Evolutionary conservation across 2,888 invertebrate species (phyloP).

Genomic region (Calameuta idolon): DNA sequence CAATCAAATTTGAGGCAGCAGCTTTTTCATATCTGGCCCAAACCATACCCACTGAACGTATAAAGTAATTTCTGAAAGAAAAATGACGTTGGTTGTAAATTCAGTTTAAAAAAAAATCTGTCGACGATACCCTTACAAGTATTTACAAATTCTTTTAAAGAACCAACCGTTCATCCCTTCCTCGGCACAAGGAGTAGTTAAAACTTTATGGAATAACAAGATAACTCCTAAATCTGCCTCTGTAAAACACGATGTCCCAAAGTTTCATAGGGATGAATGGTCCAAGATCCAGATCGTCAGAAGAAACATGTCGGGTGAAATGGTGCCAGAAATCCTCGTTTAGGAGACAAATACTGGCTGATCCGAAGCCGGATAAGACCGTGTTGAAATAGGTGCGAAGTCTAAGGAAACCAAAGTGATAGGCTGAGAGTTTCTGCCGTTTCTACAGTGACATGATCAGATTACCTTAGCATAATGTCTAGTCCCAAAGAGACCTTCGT

Average conservation of each 20-base stretch:
- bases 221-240: constrained; percentile 14
- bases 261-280: constrained; percentile 32
- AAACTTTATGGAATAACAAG: constrained; percentile 6
- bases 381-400: constrained; percentile 54
- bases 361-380: constrained; percentile 41
- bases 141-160: not conserved
- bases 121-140: not conserved
- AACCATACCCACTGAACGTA: not conserved
- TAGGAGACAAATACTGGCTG: constrained; percentile 42
- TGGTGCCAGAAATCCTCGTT: constrained; percentile 37
- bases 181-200: not conserved
- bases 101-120: not conserved
- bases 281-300: constrained; percentile 34
- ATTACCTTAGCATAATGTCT: constrained; percentile 30
- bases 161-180: not conserved
- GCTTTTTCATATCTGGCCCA: constrained; percentile 12
- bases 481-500: constrained; percentile 16
- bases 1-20: constrained; percentile 11
- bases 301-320: constrained; percentile 23
- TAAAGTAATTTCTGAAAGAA: not conserved
- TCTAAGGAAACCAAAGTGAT: constrained; percentile 26
- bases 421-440: constrained; percentile 14
- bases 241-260: constrained; percentile 20
- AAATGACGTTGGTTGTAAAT: not conserved
- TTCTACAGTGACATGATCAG: constrained; percentile 39